Conservation (phyloP, 2,113 vertebrate genomes). For the Ptychochromis oligacanthus region DNA sequence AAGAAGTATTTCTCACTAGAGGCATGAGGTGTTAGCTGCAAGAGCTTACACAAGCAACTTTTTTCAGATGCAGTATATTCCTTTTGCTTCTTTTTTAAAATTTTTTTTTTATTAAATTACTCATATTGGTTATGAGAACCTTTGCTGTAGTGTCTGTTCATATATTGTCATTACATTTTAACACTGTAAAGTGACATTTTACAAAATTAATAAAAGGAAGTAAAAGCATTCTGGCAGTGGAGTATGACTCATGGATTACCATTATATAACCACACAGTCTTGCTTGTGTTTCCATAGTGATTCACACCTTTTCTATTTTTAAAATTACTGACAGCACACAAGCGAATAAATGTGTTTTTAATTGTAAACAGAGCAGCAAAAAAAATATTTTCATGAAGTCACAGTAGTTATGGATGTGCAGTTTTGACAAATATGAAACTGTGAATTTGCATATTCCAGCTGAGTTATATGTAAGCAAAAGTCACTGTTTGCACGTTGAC, state of each 20-base stretch:
- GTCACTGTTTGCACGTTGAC: background rate
- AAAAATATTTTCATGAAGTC: background rate
- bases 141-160: background rate
- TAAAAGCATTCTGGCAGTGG: background rate
- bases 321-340: background rate
- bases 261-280: background rate
- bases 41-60: background rate
- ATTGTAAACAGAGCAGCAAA: slow-evolving; percentile 9
- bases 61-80: rapidly evolving
- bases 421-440: background rate
- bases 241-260: rapidly evolving
- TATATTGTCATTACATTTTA: background rate
- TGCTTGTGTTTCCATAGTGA: background rate
- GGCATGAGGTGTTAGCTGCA: background rate
- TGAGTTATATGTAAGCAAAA: background rate
- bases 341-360: background rate
- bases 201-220: slow-evolving; percentile 1
- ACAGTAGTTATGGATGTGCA: background rate
- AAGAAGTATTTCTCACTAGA: background rate
- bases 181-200: background rate
- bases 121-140: background rate
- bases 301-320: background rate
- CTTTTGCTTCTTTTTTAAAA: no score
- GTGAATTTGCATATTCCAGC: background rate
- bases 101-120: background rate